A percentile compares a stretch with the other conserved stretches of the same genome.
These are phyloP conservation scores for Astur gentilis DNA, from an alignment of 2,113 vertebrate species.

Conservation along the genomic window DNA sequence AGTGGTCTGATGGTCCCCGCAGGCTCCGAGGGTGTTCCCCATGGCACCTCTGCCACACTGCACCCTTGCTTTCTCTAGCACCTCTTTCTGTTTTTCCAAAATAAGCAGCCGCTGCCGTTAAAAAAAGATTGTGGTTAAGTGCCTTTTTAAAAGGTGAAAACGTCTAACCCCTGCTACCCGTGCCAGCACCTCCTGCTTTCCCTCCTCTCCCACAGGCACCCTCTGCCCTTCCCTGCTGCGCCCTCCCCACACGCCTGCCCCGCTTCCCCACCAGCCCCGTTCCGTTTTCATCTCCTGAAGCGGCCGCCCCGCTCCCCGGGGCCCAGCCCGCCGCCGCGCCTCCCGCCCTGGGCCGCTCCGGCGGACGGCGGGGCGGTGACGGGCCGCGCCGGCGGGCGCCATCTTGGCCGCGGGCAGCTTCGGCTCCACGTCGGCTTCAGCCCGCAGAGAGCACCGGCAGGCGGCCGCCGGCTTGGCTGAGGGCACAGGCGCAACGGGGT, in stretches of 20 bases:
- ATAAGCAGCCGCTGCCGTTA: background rate
- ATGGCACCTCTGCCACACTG: accelerated
- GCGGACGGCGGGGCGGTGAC: background rate
- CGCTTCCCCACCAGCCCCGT: accelerated
- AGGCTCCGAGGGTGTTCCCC: accelerated
- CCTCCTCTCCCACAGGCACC: background rate
- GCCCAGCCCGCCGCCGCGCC: background rate
- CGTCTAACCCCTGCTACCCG: accelerated
- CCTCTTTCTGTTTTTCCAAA: too few species aligned
- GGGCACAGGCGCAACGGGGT: background rate
- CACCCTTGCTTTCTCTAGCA: accelerated
- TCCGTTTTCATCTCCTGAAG: accelerated
- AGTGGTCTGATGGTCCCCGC: accelerated
- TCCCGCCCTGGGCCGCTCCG: background rate
- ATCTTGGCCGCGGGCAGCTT: background rate
- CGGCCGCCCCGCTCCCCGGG: background rate
- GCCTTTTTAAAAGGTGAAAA: too few species aligned
- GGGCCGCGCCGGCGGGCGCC: background rate
- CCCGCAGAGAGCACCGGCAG: background rate
- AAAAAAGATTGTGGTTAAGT: background rate
- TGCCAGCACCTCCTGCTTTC: too few species aligned
- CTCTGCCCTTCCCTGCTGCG: background rate
- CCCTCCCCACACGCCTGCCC: too few species aligned
- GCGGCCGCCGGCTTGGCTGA: background rate
- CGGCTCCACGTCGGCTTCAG: background rate